These are phyloP conservation scores for Macroglossus sobrinus DNA, from an alignment of 2,113 vertebrate species.

Conservation along the genomic window DNA sequence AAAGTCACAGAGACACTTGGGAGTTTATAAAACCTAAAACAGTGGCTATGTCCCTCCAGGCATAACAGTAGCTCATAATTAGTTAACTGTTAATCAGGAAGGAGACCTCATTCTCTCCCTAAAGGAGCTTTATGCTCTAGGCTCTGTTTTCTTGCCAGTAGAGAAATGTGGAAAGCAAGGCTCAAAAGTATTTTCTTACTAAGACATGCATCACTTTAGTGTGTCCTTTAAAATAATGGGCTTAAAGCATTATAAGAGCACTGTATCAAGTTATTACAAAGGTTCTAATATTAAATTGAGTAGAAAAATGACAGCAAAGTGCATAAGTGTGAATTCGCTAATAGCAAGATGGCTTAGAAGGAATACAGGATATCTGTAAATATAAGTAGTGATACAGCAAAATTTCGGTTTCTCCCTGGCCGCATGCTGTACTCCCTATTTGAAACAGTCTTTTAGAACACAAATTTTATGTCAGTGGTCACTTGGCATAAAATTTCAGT, in stretches of 20 bases:
- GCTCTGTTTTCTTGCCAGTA: not conserved
- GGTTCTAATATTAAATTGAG: not conserved
- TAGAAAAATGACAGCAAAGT: not conserved
- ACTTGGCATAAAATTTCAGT: not conserved
- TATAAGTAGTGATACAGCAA: not conserved
- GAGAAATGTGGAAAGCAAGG: not conserved
- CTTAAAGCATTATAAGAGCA: not conserved
- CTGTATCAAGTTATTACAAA: not conserved
- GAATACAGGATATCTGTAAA: not conserved
- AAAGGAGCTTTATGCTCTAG: not conserved
- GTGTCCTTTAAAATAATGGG: not conserved
- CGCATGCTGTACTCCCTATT: not conserved
- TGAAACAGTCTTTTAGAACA: not conserved
- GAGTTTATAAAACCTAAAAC: not conserved
- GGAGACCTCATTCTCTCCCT: not conserved
- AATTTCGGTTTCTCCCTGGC: not conserved
- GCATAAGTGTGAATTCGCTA: not conserved
- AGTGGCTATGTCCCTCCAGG: not conserved
- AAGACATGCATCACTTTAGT: not conserved
- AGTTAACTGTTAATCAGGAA: not conserved
- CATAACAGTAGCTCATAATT: not conserved
- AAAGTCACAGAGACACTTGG: not conserved
- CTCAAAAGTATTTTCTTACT: not conserved
- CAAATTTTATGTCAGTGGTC: not conserved
- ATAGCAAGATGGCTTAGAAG: not conserved